Evolutionary conservation across 2,797 vertebrate genomes (phyloP), one percentile per base, ranked within the genome.

Genomic region (Nannoperca obscura): DNA sequence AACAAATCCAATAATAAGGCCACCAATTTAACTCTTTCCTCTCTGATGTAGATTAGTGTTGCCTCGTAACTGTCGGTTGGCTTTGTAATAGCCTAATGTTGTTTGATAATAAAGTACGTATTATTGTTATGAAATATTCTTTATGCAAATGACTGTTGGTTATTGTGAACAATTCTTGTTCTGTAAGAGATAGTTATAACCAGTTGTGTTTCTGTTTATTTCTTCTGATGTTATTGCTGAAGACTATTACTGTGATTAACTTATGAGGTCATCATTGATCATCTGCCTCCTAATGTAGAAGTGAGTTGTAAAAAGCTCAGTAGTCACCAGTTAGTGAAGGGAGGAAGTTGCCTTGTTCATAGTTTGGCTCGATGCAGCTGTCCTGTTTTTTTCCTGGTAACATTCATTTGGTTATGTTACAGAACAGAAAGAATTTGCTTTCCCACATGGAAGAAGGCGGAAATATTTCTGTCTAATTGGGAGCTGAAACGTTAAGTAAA

Each of bases 121-220:
- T 42, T 49, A 10, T 13, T 36, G 20, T 19, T 46, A 1, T 24
- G 38, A 69, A 54, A 27, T 46, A 14, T 24, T 32, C 19, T 40
- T 3, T 63, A 24, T 17, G 22, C 7, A 27, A 46, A 47, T n/a
- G 13, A 68, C 20, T 46, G 46, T 24, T 46, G 15, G 17, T 30
- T 12, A 47, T 17, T 14, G 40, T 38, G n/a, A 75, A 60, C 49
- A 20, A 60, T 47, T 75, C 22, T 40, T 55, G n/a, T 7, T 67
- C 3, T 38, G 5, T 72, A 9, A 19, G 20, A 59, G 17, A 15
- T 30, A 40, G 47, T 38, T 69, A 11, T 34, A 34, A 12, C 13
- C 22, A 6, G 20, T 10, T 46, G 1, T 42, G 49, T 54, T 10
- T 46, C 0, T 42, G 49, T 54, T 54, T 13, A 49, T 58, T 5